Evolutionary conservation across 2,888 invertebrate species (phyloP), one percentile per base, ranked within the genome.

Genomic region (Agapostemon virescens): DNA sequence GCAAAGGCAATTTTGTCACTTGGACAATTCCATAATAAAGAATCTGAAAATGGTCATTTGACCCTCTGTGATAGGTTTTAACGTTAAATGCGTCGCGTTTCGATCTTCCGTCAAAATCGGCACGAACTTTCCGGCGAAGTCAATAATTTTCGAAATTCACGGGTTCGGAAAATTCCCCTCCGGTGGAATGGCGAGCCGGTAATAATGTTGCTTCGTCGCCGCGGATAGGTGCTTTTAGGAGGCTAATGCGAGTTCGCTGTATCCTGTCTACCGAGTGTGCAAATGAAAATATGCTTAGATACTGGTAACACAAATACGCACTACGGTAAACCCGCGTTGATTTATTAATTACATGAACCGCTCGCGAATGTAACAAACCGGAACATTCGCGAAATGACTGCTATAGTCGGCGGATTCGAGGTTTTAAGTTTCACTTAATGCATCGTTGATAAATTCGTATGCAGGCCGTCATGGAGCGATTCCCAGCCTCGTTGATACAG

Each of bases 391-490:
- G 79, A 80, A 73, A 79, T 80, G 73, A 79, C 55, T 17, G 13
- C 64, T 55, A 40, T 71, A 73, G 71, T 38, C 55, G 61, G 66
- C 74, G 69, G 40, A 17, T 40, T 67, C 17, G 69, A 49, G 69
- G 70, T 74, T 63, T 55, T 63, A 33, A 72, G 69, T 76, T 81
- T 80, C 71, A 81, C 75, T 81, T 69, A 86, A 70, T 61, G 84
- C 67, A 69, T 84, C 80, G 80, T 80, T 80, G 80, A 74, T 67
- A 69, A 72, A 75, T 84, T 78, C 78, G 78, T 74, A 82, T 69
- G 70, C 79, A 98, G 98, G 98, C 97, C 85, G 96, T 98, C 84
- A 98, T 99, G 95, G 99, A 99, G 94, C 95, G 98, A 85, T 99
- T 99, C 93, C 98, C 98, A 0, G 96, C 98, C 52, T 95, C 97